Percentiles rank a stretch among this genome's conserved stretches.
Conservation (phyloP, 1,140 invertebrate species). For the Scaptomyza graminum region DNA sequence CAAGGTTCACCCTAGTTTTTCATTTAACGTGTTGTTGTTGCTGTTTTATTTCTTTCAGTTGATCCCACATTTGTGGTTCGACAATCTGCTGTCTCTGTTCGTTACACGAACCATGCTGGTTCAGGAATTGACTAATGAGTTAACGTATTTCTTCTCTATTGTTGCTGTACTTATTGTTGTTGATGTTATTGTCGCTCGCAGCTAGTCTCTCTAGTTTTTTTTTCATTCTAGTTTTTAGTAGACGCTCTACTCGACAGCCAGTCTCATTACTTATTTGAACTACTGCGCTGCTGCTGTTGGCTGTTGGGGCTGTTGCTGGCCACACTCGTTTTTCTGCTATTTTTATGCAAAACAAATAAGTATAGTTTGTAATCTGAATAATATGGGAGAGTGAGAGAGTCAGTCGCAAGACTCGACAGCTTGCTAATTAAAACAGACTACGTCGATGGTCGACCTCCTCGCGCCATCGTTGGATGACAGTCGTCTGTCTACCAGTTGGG, state of each 20-base stretch:
- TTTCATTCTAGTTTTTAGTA: not conserved
- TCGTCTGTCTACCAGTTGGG: slow-evolving; percentile 40
- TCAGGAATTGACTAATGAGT: slow-evolving; percentile 69
- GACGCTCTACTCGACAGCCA: not conserved
- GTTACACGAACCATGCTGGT: slow-evolving; percentile 65
- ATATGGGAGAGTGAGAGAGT: slow-evolving; percentile 43
- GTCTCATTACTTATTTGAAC: slow-evolving; percentile 27
- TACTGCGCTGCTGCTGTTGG: slow-evolving; percentile 11
- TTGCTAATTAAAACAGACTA: slow-evolving; percentile 72
- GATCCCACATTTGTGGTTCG: slow-evolving; percentile 69
- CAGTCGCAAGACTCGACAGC: slow-evolving; percentile 35
- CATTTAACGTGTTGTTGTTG: slow-evolving; percentile 8
- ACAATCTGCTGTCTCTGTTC: slow-evolving; percentile 67
- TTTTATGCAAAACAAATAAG: slow-evolving; percentile 72
- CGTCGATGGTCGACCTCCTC: slow-evolving; percentile 40
- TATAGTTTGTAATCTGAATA: slow-evolving; percentile 75
- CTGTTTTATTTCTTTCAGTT: slow-evolving; percentile 52
- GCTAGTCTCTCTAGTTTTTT: slow-evolving; percentile 5
- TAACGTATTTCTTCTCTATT: slow-evolving; percentile 34
- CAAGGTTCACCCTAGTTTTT: slow-evolving; percentile 60
- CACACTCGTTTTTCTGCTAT: slow-evolving; percentile 49
- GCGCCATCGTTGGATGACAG: slow-evolving; percentile 16
- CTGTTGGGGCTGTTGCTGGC: not conserved
- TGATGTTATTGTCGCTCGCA: slow-evolving; percentile 4
- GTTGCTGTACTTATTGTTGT: slow-evolving; percentile 1